Percentiles rank a stretch among this genome's conserved stretches.
Evolutionary conservation across 2,888 invertebrate genomes (phyloP).

Genomic region (Onthophagus sagittarius): DNA sequence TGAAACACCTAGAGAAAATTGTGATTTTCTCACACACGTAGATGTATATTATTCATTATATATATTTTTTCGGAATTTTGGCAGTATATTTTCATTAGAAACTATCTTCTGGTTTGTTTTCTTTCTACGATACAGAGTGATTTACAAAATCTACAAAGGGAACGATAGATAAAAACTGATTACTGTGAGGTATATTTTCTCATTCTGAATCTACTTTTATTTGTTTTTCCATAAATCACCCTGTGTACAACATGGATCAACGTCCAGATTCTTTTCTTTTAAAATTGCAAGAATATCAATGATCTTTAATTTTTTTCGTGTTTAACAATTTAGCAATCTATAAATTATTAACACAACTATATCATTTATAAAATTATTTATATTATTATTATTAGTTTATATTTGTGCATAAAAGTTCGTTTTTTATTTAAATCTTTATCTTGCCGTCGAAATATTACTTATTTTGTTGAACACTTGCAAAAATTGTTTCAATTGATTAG

Average conservation of each 20-base stretch:
- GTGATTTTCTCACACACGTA: neutral
- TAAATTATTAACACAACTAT: conserved; percentile 11
- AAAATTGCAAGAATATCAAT: conserved; percentile 4
- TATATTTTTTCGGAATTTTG: conserved; percentile 19
- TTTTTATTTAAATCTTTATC: neutral
- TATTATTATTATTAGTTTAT: neutral
- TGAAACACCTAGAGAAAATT: conserved; percentile 19
- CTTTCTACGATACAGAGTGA: conserved; percentile 1
- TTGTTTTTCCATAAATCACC: conserved; percentile 15
- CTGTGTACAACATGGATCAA: conserved; percentile 4
- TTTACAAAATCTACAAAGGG: neutral
- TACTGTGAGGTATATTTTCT: conserved; percentile 5
- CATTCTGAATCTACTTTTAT: conserved; percentile 1
- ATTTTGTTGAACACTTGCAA: neutral
- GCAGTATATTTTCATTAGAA: conserved; percentile 21
- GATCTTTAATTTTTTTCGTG: neutral
- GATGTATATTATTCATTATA: conserved; percentile 6
- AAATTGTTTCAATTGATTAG: neutral
- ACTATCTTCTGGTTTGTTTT: conserved; percentile 1
- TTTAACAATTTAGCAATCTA: conserved; percentile 12
- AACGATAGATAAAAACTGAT: neutral
- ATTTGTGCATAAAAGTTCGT: conserved; percentile 5
- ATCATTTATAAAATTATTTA: neutral
- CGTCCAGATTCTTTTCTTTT: neutral
- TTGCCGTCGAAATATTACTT: neutral